Conservation (phyloP, 2,113 vertebrate species). For the Microtus richardsoni region DNA sequence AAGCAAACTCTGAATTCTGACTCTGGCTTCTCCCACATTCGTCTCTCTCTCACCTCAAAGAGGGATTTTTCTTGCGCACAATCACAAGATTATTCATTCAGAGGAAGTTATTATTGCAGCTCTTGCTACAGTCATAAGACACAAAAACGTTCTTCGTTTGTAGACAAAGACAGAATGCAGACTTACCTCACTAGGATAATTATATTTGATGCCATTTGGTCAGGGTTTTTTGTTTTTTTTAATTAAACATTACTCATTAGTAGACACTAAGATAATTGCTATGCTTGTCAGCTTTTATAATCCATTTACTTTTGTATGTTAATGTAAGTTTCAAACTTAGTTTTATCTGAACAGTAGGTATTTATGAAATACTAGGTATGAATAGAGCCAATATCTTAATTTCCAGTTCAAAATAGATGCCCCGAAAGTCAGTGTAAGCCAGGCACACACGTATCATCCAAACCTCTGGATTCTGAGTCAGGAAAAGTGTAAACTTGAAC, state of each 20-base stretch:
- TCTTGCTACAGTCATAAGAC: neutral
- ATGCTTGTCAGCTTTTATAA: slow-evolving; percentile 56
- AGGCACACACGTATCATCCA: neutral
- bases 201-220: slow-evolving; percentile 57
- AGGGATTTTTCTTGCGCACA: neutral
- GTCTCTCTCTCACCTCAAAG: neutral
- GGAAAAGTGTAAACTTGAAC: neutral
- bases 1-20: slow-evolving; percentile 1
- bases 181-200: slow-evolving; percentile 58
- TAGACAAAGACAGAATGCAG: neutral
- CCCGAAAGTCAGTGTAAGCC: slow-evolving; percentile 2
- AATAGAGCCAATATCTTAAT: neutral
- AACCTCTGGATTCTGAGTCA: neutral
- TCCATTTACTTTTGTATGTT: slow-evolving; percentile 32
- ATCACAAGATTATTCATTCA: slow-evolving; percentile 53
- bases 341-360: neutral
- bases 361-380: slow-evolving; percentile 29
- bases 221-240: slow-evolving; percentile 27
- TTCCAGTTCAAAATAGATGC: slow-evolving; percentile 46
- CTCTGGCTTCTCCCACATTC: neutral
- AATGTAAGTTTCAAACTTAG: slow-evolving; percentile 43
- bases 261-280: slow-evolving; percentile 61
- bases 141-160: neutral
- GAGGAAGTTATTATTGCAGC: slow-evolving; percentile 55
- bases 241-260: slow-evolving; percentile 49